Percentiles rank a stretch among this genome's conserved stretches.
phyloP scores from a whole-genome alignment of 1,140 invertebrate genomes.

The Propsilocerus akamusi region DNA sequence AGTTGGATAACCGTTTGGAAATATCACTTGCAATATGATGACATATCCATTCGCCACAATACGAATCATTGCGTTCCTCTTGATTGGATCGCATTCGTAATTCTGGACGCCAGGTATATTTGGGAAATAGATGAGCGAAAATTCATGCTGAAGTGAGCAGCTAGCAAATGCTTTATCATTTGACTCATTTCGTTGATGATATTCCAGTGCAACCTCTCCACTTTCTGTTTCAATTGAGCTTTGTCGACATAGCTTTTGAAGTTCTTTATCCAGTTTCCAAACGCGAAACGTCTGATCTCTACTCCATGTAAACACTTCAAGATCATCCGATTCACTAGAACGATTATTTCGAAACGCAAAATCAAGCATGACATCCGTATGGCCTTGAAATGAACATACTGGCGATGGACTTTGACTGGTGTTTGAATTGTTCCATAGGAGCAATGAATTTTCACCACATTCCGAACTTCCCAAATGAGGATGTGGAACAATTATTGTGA shows the following conservation, averaged over 20 bases:
- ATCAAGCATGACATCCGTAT: conserved; percentile 84
- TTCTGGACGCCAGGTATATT: conserved; percentile 74
- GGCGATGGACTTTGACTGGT: conserved; percentile 40
- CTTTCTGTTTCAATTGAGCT: conserved; percentile 21
- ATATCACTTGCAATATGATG: conserved; percentile 52
- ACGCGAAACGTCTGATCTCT: conserved; percentile 81
- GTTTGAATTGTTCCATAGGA: conserved; percentile 52
- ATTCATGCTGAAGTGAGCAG: conserved; percentile 63
- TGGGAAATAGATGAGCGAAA: conserved; percentile 60
- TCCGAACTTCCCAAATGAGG: conserved; percentile 27
- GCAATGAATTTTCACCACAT: conserved; percentile 55
- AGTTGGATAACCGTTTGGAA: conserved; percentile 20
- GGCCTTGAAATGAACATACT: conserved; percentile 76
- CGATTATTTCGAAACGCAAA: conserved; percentile 73
- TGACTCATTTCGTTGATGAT: conserved; percentile 12
- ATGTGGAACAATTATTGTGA: conserved; percentile 76
- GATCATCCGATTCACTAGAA: conserved; percentile 38
- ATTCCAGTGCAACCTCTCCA: background rate
- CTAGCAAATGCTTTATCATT: conserved; percentile 30
- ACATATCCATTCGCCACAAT: conserved; percentile 50
- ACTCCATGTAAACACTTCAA: conserved; percentile 89
- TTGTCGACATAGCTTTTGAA: conserved; percentile 49
- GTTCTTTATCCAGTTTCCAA: conserved; percentile 70
- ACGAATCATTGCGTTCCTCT: conserved; percentile 53
- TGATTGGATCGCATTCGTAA: conserved; percentile 45